Percentiles rank a stretch among this genome's conserved stretches.
These are phyloP conservation scores for Acanthurus leucopareius DNA, from an alignment of 2,797 vertebrate genomes.

Conservation along the genomic window DNA sequence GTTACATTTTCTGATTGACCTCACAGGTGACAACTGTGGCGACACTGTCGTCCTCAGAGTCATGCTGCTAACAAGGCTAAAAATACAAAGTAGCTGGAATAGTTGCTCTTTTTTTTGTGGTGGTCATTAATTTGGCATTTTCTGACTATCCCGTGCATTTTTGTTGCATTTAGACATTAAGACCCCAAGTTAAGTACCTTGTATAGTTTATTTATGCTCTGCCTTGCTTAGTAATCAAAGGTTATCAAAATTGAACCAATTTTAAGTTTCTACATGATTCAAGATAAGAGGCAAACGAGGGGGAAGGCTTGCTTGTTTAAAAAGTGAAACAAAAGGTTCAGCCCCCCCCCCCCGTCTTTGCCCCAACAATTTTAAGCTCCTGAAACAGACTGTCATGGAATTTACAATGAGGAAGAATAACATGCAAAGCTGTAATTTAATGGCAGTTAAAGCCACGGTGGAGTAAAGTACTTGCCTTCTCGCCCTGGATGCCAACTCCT, in stretches of 20 bases:
- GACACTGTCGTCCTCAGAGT: too few species aligned
- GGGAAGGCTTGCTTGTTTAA: background rate
- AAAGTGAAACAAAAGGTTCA: too few species aligned
- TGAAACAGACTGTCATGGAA: background rate
- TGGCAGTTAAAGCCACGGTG: background rate
- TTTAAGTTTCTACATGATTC: too few species aligned
- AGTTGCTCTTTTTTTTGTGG: background rate
- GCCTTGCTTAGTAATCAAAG: background rate
- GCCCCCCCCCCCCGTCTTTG: background rate
- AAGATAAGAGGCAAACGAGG: background rate
- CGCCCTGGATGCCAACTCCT: conserved; percentile 88
- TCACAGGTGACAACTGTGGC: too few species aligned
- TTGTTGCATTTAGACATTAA: background rate
- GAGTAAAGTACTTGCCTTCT: conserved; percentile 82
- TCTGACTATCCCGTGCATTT: background rate
- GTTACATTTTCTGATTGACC: too few species aligned
- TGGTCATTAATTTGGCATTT: background rate
- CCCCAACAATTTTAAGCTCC: background rate
- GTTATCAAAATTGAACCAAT: background rate
- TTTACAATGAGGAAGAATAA: background rate
- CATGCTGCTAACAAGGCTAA: background rate
- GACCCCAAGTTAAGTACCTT: too few species aligned
- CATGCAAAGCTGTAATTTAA: background rate
- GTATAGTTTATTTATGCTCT: background rate
- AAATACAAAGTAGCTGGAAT: background rate